Conservation (phyloP, 1,140 invertebrate genomes). For the Frieseomelitta varia region DNA sequence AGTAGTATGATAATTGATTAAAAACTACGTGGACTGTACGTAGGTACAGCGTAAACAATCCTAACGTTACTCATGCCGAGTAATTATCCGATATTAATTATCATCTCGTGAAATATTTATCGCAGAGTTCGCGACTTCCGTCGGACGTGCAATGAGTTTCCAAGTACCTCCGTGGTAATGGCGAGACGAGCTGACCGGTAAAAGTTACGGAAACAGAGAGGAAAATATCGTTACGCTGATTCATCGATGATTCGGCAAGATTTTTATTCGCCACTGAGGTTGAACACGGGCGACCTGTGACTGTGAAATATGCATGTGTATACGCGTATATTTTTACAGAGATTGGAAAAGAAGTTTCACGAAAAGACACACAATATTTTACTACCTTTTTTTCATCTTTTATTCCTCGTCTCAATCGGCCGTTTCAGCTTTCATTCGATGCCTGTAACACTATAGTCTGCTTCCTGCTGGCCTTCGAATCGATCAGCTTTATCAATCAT, state of each 20-base stretch:
- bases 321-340: neutral
- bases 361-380: conserved; percentile 26
- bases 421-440: conserved; percentile 9
- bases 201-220: conserved; percentile 40
- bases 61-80: neutral
- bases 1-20: neutral
- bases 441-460: conserved; percentile 26
- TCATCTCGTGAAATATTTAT: conserved; percentile 53
- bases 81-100: conserved; percentile 31
- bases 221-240: conserved; percentile 37
- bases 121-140: conserved; percentile 37
- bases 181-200: neutral
- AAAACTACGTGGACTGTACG: neutral
- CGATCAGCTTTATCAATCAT: neutral
- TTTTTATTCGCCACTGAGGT: neutral
- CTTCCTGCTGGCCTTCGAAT: conserved; percentile 28
- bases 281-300: neutral
- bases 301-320: conserved; percentile 21
- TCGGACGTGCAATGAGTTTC: conserved; percentile 50
- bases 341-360: conserved; percentile 11
- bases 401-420: neutral
- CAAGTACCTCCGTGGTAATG: conserved; percentile 23
- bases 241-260: conserved; percentile 55
- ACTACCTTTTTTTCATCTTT: neutral
- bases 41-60: neutral